Evolutionary conservation across 1,140 invertebrate genomes (phyloP), one percentile per base, ranked within the genome.

Genomic region (Bombus impatiens): DNA sequence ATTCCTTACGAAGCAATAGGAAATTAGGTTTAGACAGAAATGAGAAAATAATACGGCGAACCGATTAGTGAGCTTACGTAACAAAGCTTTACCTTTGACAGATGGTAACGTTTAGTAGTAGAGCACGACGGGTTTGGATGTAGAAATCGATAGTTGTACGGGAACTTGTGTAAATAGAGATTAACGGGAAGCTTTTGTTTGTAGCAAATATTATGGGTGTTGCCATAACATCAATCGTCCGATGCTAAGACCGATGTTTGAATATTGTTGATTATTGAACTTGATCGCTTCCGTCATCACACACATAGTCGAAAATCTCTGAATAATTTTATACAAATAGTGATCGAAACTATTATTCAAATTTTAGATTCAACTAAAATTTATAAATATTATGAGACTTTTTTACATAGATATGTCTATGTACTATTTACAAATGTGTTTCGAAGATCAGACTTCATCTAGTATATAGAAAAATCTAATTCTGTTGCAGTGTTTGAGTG

Each of bases 401-500:
- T 18, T 13, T n/a, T 28, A 32, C 13, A 28, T 28, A 25, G 2
- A 28, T 59, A 12, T 1, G 22, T 59, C 3, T 59, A 59, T 42
- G 4, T 35, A 15, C 12, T 78, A 44, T 22, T 65, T 65, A 32
- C n/a, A n/a, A 40, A 28, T 28, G 18, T 47, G 8, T n/a, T 37
- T 22, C 13, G 0, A 80, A 2, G 3, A 40, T 70, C 25, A 37
- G 25, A n/a, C 9, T 47, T 35, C 35, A 2, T n/a, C 12, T 37
- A n/a, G 15, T n/a, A 59, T 37, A 47, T 2, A 1, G 1, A 42
- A 35, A 37, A 42, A 12, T 67, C 47, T 28, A 68, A 89, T 90
- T 93, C 68, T 92, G 90, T 94, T 92, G 28, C 92, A 95, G 94
- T 85, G 91, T 86, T 90, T 89, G 90, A 92, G 91, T 91, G 92